phyloP scores from a whole-genome alignment of 2,888 invertebrate genomes.

The Melanostoma scalare region DNA sequence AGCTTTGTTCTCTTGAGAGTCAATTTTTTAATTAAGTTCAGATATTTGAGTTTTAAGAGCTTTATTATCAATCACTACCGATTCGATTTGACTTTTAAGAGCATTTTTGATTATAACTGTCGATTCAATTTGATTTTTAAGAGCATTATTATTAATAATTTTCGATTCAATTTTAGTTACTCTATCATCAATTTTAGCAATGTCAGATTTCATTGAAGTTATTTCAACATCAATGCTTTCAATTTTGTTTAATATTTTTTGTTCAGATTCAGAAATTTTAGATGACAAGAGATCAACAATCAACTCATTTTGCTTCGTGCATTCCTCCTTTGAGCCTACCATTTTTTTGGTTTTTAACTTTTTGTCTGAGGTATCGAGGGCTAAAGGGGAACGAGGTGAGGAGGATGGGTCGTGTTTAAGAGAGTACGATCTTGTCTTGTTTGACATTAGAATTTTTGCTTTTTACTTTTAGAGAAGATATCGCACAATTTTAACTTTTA shows the following conservation, averaged over 20 bases:
- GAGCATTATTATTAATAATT: background rate
- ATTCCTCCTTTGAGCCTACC: too few relatives aligned
- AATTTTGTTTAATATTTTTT: slow-evolving; percentile 1
- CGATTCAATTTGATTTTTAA: background rate
- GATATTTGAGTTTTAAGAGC: background rate
- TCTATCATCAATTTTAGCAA: slow-evolving; percentile 5
- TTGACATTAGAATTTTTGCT: too few relatives aligned
- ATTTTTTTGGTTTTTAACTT: too few relatives aligned
- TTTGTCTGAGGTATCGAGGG: too few relatives aligned
- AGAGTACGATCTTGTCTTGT: too few relatives aligned
- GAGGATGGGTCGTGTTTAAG: too few relatives aligned
- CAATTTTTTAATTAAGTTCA: background rate
- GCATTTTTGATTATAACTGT: background rate
- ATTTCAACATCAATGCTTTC: slow-evolving; percentile 11
- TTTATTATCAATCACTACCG: background rate
- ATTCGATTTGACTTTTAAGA: background rate
- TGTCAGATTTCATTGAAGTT: slow-evolving; percentile 2
- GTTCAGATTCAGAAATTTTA: background rate
- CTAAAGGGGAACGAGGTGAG: too few relatives aligned
- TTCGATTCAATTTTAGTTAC: background rate
- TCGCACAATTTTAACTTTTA: too few relatives aligned
- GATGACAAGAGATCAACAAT: too few relatives aligned
- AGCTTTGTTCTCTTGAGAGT: slow-evolving; percentile 1
- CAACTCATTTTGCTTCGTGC: too few relatives aligned
- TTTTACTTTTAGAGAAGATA: too few relatives aligned